Percentiles rank a stretch among this genome's conserved stretches.
phyloP scores from a whole-genome alignment of 1,140 invertebrate genomes.

The Ceratitis capitata region DNA sequence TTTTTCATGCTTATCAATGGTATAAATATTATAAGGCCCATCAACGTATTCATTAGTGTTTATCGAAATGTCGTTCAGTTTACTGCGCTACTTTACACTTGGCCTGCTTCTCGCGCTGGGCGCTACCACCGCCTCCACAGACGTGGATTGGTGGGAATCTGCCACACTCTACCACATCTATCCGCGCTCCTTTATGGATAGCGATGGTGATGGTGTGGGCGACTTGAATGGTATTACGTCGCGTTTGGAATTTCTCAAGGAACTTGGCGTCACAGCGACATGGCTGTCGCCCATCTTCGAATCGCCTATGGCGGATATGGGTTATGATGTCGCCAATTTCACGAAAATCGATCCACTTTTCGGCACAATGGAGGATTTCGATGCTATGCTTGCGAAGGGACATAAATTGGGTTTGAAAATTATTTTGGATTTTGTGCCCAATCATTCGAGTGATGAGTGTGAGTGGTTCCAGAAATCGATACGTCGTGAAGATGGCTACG shows the following conservation, averaged over 20 bases:
- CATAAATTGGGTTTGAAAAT: too few species aligned
- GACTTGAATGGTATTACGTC: too few species aligned
- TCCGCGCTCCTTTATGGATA: too few species aligned
- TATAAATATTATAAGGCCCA: neutral
- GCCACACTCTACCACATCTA: too few species aligned
- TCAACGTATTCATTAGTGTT: neutral
- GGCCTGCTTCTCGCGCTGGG: neutral
- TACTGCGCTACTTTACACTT: neutral
- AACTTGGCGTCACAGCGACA: constrained; percentile 69
- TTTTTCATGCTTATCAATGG: too few species aligned
- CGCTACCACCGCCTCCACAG: neutral
- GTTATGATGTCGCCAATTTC: constrained; percentile 76
- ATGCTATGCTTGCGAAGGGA: too few species aligned
- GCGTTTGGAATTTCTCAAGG: constrained; percentile 68
- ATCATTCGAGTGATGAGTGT: constrained; percentile 77
- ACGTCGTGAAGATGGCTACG: too few species aligned
- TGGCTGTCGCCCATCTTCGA: constrained; percentile 79
- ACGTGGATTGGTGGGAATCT: too few species aligned
- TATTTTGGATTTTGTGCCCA: constrained; percentile 83
- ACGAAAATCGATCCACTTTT: constrained; percentile 80
- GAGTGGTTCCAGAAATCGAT: constrained; percentile 75
- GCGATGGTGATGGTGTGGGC: too few species aligned
- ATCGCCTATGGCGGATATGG: constrained; percentile 74
- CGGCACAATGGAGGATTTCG: too few species aligned
- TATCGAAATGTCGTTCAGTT: neutral